Evolutionary conservation across 2,888 invertebrate species (phyloP).

Genomic region (Tachina fera): DNA sequence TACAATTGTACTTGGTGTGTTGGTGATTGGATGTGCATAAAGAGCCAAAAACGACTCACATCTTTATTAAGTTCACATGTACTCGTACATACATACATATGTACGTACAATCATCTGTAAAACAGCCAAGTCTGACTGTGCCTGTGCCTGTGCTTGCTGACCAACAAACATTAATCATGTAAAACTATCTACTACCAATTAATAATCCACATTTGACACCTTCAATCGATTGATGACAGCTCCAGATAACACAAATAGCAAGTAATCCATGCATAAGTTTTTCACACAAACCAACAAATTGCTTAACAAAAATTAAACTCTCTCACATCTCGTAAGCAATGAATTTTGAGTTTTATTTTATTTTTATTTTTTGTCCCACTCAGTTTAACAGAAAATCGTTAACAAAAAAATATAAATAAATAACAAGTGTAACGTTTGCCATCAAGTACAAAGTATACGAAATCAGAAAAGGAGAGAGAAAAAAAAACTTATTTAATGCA

Average conservation of each 20-base stretch:
- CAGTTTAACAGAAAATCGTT: slow-evolving; percentile 16
- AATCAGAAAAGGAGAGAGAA: slow-evolving; percentile 26
- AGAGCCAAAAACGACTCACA: not conserved
- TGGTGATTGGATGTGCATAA: not conserved
- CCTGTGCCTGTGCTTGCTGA: slow-evolving; percentile 35
- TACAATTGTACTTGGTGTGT: slow-evolving; percentile 59
- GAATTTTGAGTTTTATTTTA: not conserved
- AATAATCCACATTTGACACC: slow-evolving; percentile 73
- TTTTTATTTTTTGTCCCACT: slow-evolving; percentile 9
- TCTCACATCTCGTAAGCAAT: slow-evolving; percentile 1
- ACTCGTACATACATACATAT: no score
- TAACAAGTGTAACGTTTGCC: slow-evolving; percentile 70
- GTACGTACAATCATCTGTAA: not conserved
- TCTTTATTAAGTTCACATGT: not conserved
- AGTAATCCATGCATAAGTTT: slow-evolving; percentile 60
- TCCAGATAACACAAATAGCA: slow-evolving; percentile 70
- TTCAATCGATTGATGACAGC: slow-evolving; percentile 73
- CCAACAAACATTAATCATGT: slow-evolving; percentile 69
- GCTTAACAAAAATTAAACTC: slow-evolving; percentile 36
- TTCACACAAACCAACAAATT: slow-evolving; percentile 12
- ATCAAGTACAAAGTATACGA: slow-evolving; percentile 58
- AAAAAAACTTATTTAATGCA: slow-evolving; percentile 61
- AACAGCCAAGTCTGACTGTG: not conserved
- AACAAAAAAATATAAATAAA: slow-evolving; percentile 6
- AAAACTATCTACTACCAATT: slow-evolving; percentile 72